Percentiles rank a stretch among this genome's conserved stretches.
Conservation (phyloP, 1,140 invertebrate species). For the Ctenoplectra terminalis region DNA sequence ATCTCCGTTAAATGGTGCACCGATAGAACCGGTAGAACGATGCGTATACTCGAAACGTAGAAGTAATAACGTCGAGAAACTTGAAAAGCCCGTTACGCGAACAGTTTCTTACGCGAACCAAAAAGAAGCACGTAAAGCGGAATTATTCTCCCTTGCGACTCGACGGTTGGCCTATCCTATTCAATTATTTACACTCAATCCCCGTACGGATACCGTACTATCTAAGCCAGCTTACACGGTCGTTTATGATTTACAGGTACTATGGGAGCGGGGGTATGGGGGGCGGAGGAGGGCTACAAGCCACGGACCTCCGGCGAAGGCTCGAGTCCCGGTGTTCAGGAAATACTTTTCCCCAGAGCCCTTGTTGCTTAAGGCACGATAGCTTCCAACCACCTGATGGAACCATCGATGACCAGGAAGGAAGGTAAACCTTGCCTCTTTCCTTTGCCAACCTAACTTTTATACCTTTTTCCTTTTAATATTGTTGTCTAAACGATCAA, state of each 20-base stretch:
- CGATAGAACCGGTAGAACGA: no score
- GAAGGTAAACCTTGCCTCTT: slow-evolving; percentile 51
- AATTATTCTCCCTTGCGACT: not conserved
- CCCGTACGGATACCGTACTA: not conserved
- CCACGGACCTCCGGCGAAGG: slow-evolving; percentile 82
- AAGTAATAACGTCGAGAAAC: no score
- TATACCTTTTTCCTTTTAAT: not conserved
- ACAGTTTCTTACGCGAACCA: no score
- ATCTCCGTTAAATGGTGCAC: no score
- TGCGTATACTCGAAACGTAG: no score
- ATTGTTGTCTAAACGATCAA: no score
- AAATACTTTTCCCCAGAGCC: slow-evolving; percentile 56
- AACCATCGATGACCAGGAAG: slow-evolving; percentile 46
- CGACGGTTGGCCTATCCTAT: not conserved
- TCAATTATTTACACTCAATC: slow-evolving; percentile 1
- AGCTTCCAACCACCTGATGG: slow-evolving; percentile 25
- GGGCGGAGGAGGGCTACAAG: slow-evolving; percentile 83
- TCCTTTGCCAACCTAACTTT: not conserved
- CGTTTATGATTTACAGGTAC: slow-evolving; percentile 75
- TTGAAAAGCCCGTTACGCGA: no score
- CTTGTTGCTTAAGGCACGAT: slow-evolving; percentile 60
- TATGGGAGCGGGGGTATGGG: slow-evolving; percentile 83
- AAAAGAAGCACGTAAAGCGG: not conserved
- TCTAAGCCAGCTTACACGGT: slow-evolving; percentile 7
- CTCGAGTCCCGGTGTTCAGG: slow-evolving; percentile 71